Evolutionary conservation across 2,888 invertebrate species (phyloP).

Genomic region (Galerucella calmariensis): DNA sequence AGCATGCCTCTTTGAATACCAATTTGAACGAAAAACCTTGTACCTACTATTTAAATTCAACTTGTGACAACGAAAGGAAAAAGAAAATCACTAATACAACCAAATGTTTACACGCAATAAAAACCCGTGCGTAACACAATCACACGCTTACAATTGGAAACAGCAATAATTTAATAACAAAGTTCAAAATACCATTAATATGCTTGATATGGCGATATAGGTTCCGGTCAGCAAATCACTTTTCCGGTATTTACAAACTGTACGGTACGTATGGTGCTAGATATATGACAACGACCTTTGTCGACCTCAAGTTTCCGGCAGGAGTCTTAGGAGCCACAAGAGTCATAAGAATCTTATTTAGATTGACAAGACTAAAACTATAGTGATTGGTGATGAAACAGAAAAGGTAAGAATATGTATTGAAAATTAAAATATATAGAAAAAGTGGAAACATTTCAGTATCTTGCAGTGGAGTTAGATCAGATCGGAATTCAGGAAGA

Average conservation of each 20-base stretch:
- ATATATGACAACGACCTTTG: conserved; percentile 48
- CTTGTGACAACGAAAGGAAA: conserved; percentile 1
- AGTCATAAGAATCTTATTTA: background rate
- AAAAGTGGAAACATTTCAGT: too few species aligned
- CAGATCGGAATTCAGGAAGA: too few species aligned
- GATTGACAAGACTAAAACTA: background rate
- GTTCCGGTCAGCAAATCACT: conserved; percentile 53
- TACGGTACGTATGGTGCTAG: conserved; percentile 21
- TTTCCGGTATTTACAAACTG: conserved; percentile 47
- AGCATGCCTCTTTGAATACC: background rate
- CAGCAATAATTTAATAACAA: conserved; percentile 22
- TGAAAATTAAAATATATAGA: too few species aligned
- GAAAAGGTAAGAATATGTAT: too few species aligned
- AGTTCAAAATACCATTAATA: conserved; percentile 43
- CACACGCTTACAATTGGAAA: conserved; percentile 17
- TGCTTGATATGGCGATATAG: conserved; percentile 48
- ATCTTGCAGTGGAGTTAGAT: too few species aligned
- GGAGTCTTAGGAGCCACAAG: background rate
- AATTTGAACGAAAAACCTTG: background rate
- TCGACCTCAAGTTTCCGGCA: conserved; percentile 43
- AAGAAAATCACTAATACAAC: conserved; percentile 15
- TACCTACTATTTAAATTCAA: conserved; percentile 5
- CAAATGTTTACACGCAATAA: conserved; percentile 31
- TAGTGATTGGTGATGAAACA: too few species aligned
- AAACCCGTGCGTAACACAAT: conserved; percentile 13